A percentile compares a stretch with the other conserved stretches of the same genome.
phyloP scores from a whole-genome alignment of 1,140 invertebrate genomes.

The Temnothorax curvispinosus region DNA sequence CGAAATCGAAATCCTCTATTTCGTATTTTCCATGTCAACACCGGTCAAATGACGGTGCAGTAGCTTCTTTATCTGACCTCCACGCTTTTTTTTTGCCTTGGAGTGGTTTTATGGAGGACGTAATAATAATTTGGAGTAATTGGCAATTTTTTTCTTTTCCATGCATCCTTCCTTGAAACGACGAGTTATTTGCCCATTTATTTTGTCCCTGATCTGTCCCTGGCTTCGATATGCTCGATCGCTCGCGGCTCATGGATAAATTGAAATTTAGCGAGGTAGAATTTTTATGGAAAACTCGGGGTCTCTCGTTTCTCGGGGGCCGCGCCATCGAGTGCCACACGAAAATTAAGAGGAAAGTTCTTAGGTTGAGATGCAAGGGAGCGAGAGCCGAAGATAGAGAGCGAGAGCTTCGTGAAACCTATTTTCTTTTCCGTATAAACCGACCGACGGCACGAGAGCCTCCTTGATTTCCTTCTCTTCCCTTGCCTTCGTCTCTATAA shows the following conservation, averaged over 20 bases:
- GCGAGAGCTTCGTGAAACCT: conserved; percentile 45
- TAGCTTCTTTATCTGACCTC: not conserved
- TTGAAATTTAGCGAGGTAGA: conserved; percentile 40
- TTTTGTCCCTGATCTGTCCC: not conserved
- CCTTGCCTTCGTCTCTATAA: conserved; percentile 1
- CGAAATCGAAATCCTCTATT: conserved; percentile 22
- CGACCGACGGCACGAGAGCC: conserved; percentile 54
- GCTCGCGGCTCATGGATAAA: conserved; percentile 26
- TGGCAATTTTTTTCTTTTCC: not conserved
- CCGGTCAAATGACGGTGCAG: conserved; percentile 8
- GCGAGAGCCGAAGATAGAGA: conserved; percentile 7
- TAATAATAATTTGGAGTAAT: not conserved
- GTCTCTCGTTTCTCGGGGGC: not conserved
- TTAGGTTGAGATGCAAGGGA: conserved; percentile 50
- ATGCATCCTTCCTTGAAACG: not conserved
- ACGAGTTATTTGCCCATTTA: conserved; percentile 36
- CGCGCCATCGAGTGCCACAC: conserved; percentile 32
- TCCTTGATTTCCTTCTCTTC: conserved; percentile 50
- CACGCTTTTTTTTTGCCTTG: not conserved
- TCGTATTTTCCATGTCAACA: conserved; percentile 9
- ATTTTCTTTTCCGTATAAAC: conserved; percentile 60
- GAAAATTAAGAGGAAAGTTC: conserved; percentile 60
- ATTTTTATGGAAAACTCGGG: conserved; percentile 45
- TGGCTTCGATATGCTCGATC: conserved; percentile 35
- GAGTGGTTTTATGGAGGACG: not conserved